Percentiles rank a stretch among this genome's conserved stretches.
Evolutionary conservation across 2,113 vertebrate species (phyloP).

Genomic region (Proterorhinus semilunaris): DNA sequence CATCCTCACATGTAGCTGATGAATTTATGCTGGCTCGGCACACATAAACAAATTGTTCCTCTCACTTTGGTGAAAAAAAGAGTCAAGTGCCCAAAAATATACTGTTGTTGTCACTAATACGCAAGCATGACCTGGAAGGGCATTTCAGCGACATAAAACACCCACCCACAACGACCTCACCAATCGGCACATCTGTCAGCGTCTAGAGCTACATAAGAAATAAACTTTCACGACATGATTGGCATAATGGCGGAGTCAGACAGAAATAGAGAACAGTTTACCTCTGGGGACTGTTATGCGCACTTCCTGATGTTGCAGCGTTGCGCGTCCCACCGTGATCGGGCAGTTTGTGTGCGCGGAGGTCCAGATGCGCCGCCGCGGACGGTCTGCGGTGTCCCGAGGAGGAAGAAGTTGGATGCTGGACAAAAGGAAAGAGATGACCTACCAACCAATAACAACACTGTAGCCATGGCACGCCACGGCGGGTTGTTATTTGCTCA

Average conservation of each 20-base stretch:
- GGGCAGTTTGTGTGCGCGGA: constrained; percentile 1
- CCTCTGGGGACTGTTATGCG: constrained; percentile 10
- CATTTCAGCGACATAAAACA: background rate
- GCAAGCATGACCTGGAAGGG: constrained; percentile 9
- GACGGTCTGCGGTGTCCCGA: background rate
- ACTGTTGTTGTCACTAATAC: background rate
- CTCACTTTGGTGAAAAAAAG: background rate
- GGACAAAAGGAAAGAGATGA: constrained; percentile 10
- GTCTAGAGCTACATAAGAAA: no score
- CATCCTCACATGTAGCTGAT: background rate
- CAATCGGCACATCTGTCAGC: no score
- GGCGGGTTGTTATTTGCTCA: constrained; percentile 55
- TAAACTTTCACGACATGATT: no score
- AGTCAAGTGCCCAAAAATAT: constrained; percentile 26
- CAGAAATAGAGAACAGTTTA: constrained; percentile 4
- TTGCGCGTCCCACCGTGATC: background rate
- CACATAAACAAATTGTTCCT: background rate
- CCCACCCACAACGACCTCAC: background rate
- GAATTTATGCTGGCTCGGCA: background rate
- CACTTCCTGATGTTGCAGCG: constrained; percentile 52
- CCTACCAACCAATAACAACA: constrained; percentile 44
- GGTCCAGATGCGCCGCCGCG: constrained; percentile 6
- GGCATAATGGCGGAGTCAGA: background rate
- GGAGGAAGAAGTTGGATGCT: constrained; percentile 34
- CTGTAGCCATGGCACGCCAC: constrained; percentile 50